Base-by-base conservation (phyloP, 2,797 vertebrate genomes). In the Novumbra hubbsi region DNA sequence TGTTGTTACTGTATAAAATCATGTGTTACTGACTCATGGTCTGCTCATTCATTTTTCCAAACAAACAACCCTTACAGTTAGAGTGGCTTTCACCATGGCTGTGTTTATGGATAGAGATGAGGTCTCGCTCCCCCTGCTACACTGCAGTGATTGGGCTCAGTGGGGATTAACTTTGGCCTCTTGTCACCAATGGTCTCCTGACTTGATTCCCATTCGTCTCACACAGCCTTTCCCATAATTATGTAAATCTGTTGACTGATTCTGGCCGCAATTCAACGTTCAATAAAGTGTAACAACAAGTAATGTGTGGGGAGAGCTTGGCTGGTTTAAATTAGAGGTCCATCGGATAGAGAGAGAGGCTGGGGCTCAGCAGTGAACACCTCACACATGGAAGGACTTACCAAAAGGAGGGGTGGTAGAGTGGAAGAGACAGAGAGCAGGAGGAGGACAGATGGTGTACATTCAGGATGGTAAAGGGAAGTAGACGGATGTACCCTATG, bases 161-260 rank as follows among this genome's bases (percentile, higher is more conserved):
- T 81, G 80, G 88, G 85, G 83, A 81, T 80, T 78, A 74, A 71
- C 84, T 78, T 30, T 78, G 86, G 76, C 34, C 83, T 87, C 85
- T 82, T 89, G 85, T 88, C 88, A 89, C 85, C 60, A 85, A 88
- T 88, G 87, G 88, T 87, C 86, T 87, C 80, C 80, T 91, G 92
- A 93, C 87, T 88, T 83, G 88, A 93, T 93, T 93, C 90, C 92
- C 85, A 79, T 92, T 85, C 80, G 81, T 88, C 91, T 90, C 85
- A 76, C 82, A 86, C 77, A 83, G 78, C 78, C 85, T 83, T 87
- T 91, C 85, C 86, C 80, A 14, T 91, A 90, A 92, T 91, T 92
- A 93, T 92, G 91, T 91, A 93, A 94, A 94, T 92, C 90, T 91
- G 90, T 90, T 90, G 90, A 89, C 90, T 81, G 84, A 85, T 83